Base-by-base conservation (phyloP, 2,888 invertebrate species). In the Andrena camellia region DNA sequence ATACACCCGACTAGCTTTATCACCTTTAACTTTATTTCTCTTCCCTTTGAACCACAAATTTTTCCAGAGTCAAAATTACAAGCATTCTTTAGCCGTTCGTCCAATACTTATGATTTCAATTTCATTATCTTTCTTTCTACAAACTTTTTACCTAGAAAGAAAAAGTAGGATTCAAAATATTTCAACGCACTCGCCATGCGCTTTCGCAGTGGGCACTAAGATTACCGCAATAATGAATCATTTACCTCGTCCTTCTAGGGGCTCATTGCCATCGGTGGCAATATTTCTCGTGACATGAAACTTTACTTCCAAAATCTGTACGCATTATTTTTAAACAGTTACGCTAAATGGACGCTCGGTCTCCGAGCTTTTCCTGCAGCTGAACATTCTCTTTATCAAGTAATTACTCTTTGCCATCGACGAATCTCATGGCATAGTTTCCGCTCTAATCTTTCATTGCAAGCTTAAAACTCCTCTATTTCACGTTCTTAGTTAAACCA, bases 1-100 rank as follows among this genome's bases (percentile, higher is more conserved):
- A 86, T 80, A 73, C 81, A 67, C 73, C 79, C 78, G 73, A 85
- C 80, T 86, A 77, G 72, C 20, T 48, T 42, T 64, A 72, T 35
- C 50, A 26, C 31, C 10, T 57, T 31, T 50, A 33, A 33, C 20
- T 66, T 66, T 70, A 77, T 73, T 64, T 71, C 57, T 84, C 29
- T 75, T 52, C 54, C 77, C 42, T 63, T 72, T 23, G 68, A 78
- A 71, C 72, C 31, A 13, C 59, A 26, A n/a, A n/a, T 35, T 35
- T 23, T 57, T 23, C 57, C 35, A 35, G 35, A 42, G 42, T 13
- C 4, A 42, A 42, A 42, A 13, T 42, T 42, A 42, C 3, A 13
- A 42, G 42, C 42, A 13, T 13, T 42, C 42, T 42, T 42, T 42
- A 42, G 13, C 42, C 42, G 42, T 42, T 13, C 42, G 42, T 42